A percentile compares a stretch with the other conserved stretches of the same genome.
Evolutionary conservation across 2,113 vertebrate species (phyloP).

Genomic region (Ophthalmolycus amberensis): DNA sequence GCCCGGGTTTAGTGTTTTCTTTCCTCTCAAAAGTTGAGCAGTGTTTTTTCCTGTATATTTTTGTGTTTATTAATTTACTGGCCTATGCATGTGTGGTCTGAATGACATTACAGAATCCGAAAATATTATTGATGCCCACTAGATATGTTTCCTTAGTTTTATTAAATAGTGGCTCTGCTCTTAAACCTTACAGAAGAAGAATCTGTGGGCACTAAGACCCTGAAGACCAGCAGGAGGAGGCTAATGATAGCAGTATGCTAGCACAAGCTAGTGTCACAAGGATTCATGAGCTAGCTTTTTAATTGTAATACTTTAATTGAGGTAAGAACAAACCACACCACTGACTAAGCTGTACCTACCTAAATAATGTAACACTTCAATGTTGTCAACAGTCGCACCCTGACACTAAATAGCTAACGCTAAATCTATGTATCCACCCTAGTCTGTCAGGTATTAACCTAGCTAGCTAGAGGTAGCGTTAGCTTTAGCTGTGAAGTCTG

Average conservation of each 20-base stretch:
- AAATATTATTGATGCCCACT: neutral
- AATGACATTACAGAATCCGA: neutral
- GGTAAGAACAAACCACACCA: constrained; percentile 64
- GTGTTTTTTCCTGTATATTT: neutral
- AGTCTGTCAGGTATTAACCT: constrained; percentile 10
- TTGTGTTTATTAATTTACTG: neutral
- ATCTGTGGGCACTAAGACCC: constrained; percentile 49
- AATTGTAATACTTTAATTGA: constrained; percentile 47
- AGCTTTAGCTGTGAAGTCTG: constrained; percentile 28
- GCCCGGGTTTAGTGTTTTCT: neutral
- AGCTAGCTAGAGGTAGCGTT: constrained; percentile 35
- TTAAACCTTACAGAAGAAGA: neutral
- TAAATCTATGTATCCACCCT: constrained; percentile 2
- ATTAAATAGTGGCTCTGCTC: neutral
- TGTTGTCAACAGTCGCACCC: neutral
- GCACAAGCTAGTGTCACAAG: constrained; percentile 43
- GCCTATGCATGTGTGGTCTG: neutral
- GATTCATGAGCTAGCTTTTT: constrained; percentile 63
- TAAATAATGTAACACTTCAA: neutral
- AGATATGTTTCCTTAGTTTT: neutral
- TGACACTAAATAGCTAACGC: neutral
- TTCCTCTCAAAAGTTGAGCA: neutral
- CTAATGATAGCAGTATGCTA: constrained; percentile 55
- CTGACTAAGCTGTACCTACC: too few relatives aligned
- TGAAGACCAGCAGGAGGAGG: constrained; percentile 16